Conservation (phyloP, 2,888 invertebrate species). For the Drosophila seclusa region DNA sequence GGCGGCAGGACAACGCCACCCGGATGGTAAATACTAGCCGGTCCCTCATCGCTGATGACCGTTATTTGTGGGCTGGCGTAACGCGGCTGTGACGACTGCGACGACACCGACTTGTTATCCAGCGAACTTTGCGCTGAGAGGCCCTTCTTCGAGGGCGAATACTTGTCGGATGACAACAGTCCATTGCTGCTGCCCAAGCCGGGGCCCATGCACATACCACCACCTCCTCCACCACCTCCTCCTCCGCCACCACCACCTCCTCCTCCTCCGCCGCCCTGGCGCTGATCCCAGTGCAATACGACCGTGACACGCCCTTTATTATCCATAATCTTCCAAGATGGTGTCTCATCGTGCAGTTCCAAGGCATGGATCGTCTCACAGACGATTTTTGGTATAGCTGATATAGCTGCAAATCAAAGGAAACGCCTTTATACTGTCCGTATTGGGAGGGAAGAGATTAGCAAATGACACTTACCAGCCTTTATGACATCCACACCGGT, state of each 20-base stretch:
- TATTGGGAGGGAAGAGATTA: background rate
- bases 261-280: slow-evolving; percentile 87
- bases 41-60: slow-evolving; percentile 96
- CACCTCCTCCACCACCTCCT: slow-evolving; percentile 85
- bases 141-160: slow-evolving; percentile 85
- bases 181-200: slow-evolving; percentile 83
- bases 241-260: slow-evolving; percentile 85
- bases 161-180: slow-evolving; percentile 83
- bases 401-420: slow-evolving; percentile 89
- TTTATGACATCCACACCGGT: slow-evolving; percentile 97
- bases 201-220: slow-evolving; percentile 79
- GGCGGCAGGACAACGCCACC: slow-evolving; percentile 81
- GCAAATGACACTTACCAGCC: slow-evolving; percentile 89
- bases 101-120: slow-evolving; percentile 87
- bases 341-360: slow-evolving; percentile 98
- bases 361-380: slow-evolving; percentile 98
- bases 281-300: slow-evolving; percentile 98
- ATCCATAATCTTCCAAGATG: slow-evolving; percentile 99
- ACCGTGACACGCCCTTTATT: slow-evolving; percentile 98
- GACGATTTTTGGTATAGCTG: slow-evolving; percentile 97
- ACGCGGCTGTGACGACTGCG: slow-evolving; percentile 85
- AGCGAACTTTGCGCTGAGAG: slow-evolving; percentile 88
- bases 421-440: background rate
- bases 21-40: slow-evolving; percentile 86
- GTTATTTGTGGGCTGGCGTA: slow-evolving; percentile 94